These are phyloP conservation scores for Serripes groenlandicus DNA, from an alignment of 2,888 invertebrate genomes.

Conservation along the genomic window DNA sequence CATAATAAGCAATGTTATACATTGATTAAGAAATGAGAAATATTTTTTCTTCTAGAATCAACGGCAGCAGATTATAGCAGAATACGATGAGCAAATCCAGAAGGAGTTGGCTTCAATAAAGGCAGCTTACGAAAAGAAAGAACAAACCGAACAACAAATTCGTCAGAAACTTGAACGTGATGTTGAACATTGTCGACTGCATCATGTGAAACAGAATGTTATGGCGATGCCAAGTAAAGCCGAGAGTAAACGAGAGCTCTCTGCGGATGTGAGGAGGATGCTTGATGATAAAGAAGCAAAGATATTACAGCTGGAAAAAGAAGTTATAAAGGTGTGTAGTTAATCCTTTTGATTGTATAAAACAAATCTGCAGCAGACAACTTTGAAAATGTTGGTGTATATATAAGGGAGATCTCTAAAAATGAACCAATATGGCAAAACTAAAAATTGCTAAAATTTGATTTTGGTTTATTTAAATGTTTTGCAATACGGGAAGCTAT, in stretches of 20 bases:
- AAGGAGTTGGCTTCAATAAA: conserved; percentile 93
- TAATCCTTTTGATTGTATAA: too few species aligned
- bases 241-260: conserved; percentile 56
- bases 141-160: conserved; percentile 94
- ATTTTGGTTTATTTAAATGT: too few species aligned
- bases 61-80: conserved; percentile 88
- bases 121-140: conserved; percentile 93
- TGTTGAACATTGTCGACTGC: conserved; percentile 87
- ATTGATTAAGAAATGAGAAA: too few species aligned
- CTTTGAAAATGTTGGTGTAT: too few species aligned
- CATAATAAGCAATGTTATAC: too few species aligned
- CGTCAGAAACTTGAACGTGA: conserved; percentile 95
- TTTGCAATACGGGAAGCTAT: too few species aligned
- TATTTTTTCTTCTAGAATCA: conserved; percentile 67
- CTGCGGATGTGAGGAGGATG: conserved; percentile 88
- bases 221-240: conserved; percentile 36
- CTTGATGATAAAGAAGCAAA: conserved; percentile 91
- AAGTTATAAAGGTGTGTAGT: conserved; percentile 80
- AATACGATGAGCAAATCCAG: conserved; percentile 94
- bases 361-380: too few species aligned
- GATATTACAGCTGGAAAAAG: conserved; percentile 86
- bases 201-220: conserved; percentile 57
- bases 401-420: too few species aligned
- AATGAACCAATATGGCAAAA: too few species aligned
- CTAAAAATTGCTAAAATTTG: too few species aligned